A percentile compares a stretch with the other conserved stretches of the same genome.
Conservation (phyloP, 1,140 invertebrate genomes). For the Drosophila insularis region DNA sequence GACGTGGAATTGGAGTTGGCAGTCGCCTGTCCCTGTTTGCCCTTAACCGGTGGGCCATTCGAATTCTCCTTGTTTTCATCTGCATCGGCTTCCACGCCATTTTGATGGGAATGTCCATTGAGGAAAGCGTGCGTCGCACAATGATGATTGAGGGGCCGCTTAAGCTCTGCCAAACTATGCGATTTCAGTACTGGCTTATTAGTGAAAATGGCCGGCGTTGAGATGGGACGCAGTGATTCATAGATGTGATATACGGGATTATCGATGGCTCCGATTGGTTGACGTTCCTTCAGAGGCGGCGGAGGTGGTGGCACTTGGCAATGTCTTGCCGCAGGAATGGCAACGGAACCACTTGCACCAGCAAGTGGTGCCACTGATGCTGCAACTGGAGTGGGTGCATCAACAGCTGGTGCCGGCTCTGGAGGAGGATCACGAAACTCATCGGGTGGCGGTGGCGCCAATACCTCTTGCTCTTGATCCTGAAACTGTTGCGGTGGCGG, state of each 20-base stretch:
- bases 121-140: conserved; percentile 38
- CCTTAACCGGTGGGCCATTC: conserved; percentile 9
- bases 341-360: too few species aligned
- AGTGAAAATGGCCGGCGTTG: conserved; percentile 83
- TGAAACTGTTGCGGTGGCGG: conserved; percentile 93
- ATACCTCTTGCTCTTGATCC: conserved; percentile 85
- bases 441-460: conserved; percentile 86
- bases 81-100: conserved; percentile 41
- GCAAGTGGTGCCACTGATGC: neutral
- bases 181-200: conserved; percentile 84
- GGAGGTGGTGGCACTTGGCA: conserved; percentile 28
- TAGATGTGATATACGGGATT: conserved; percentile 92
- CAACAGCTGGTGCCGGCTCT: conserved; percentile 45
- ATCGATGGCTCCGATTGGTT: conserved; percentile 84
- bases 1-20: conserved; percentile 13
- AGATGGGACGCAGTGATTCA: conserved; percentile 84
- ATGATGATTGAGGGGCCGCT: conserved; percentile 69
- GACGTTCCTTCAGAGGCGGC: conserved; percentile 67
- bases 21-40: conserved; percentile 13
- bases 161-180: conserved; percentile 85
- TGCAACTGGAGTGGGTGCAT: conserved; percentile 5
- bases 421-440: conserved; percentile 86
- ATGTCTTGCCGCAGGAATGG: neutral
- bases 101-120: conserved; percentile 34
- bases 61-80: conserved; percentile 74